Conservation (phyloP, 1,140 invertebrate species). For the Batillaria attramentaria region DNA sequence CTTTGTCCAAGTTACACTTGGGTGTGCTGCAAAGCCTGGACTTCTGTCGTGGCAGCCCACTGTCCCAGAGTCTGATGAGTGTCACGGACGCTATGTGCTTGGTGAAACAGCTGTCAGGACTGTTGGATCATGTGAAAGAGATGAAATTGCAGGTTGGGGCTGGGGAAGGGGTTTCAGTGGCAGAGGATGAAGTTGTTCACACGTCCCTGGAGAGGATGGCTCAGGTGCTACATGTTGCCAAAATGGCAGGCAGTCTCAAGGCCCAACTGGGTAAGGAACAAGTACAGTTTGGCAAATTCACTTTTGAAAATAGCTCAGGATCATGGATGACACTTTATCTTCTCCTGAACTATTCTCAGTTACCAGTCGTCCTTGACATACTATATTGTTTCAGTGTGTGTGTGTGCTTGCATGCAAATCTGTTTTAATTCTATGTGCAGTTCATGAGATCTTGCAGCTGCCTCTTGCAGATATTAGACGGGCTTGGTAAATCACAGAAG, state of each 20-base stretch:
- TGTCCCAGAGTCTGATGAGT: slow-evolving; percentile 56
- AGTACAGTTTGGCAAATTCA: neutral
- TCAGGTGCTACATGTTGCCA: slow-evolving; percentile 63
- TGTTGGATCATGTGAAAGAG: slow-evolving; percentile 35
- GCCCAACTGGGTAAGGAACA: neutral
- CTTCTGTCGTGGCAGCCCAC: slow-evolving; percentile 56
- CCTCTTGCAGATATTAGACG: neutral
- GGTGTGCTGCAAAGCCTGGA: slow-evolving; percentile 60
- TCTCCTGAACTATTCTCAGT: neutral
- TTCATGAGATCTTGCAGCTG: too few species aligned
- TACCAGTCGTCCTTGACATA: neutral
- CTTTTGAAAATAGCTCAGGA: neutral
- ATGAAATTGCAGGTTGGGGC: slow-evolving; percentile 15
- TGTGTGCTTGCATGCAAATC: neutral
- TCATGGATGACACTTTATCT: neutral
- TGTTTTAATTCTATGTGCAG: neutral
- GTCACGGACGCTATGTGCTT: slow-evolving; percentile 42
- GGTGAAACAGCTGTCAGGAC: slow-evolving; percentile 38
- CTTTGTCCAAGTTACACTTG: slow-evolving; percentile 61
- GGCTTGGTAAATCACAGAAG: neutral
- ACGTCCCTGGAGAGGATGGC: slow-evolving; percentile 58
- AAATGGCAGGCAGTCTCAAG: slow-evolving; percentile 49
- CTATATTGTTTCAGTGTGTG: neutral
- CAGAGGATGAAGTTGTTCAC: slow-evolving; percentile 37
- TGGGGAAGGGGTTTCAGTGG: slow-evolving; percentile 17